Evolutionary conservation across 2,797 vertebrate species (phyloP), one percentile per base, ranked within the genome.

Genomic region (Muscicapa striata): DNA sequence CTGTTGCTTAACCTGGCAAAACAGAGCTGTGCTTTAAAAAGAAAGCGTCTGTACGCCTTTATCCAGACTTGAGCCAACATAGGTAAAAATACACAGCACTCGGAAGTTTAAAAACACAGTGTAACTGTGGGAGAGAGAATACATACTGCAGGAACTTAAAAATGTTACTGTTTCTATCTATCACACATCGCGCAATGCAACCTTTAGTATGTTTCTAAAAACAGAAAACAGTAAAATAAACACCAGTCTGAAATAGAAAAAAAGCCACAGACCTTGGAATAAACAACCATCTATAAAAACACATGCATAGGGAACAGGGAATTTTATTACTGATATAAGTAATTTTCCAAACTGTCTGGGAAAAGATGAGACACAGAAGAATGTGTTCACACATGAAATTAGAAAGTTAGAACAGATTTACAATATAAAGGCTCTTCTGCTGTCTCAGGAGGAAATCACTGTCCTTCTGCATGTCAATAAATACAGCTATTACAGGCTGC

Each of bases 341-440:
- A 2, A 92, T 94, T 97, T 97, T 96, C 90, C 69, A 96, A 97
- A 97, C 55, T 91, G 75, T 73, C 59, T 32, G 2, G 20, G 61
- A 75, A 76, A 87, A 91, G 90, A 90, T 57, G 40, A 92, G 57
- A 91, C 79, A 82, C 2, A n/a, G 46, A 79, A 32, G 61, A 62
- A 84, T 30, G 21, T 76, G 36, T 36, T 80, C 61, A 84, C 58
- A 72, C 54, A 78, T 36, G 74, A 78, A 73, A 94, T 89, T 24
- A 83, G 15, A 84, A 92, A 84, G 51, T 72, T 78, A 81, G 41
- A 78, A 83, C 12, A 74, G 54, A 69, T 78, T 94, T 80, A 74
- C 29, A 68, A 40, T 13, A 57, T 14, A n/a, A 85, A 72, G 62
- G 22, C 21, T 77, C 29, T 84, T 93, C 54, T 82, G 22, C 24